These are phyloP conservation scores for Lepus townsendii DNA, from an alignment of 2,797 vertebrate species.

Conservation along the genomic window DNA sequence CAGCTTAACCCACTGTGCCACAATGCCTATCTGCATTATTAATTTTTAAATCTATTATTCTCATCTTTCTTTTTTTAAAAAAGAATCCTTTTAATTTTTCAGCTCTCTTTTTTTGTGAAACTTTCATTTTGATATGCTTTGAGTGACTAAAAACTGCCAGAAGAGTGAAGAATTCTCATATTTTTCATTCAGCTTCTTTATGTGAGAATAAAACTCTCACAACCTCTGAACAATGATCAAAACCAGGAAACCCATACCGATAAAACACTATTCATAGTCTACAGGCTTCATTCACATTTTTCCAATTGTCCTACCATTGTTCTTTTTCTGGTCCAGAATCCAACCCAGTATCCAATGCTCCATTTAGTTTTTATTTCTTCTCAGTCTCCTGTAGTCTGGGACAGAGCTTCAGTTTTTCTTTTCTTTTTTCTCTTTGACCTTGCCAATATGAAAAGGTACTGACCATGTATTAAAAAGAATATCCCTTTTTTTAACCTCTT, in stretches of 20 bases:
- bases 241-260: background rate
- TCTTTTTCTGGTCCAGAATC: background rate
- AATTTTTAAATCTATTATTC: background rate
- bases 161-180: background rate
- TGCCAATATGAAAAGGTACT: background rate
- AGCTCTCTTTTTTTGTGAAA: background rate
- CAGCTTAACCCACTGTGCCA: too few relatives aligned
- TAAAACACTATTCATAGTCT: background rate
- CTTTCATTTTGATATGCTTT: background rate
- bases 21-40: too few relatives aligned
- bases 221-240: background rate
- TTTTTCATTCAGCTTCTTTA: background rate
- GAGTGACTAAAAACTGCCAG: background rate
- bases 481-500: background rate
- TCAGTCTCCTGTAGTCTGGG: background rate
- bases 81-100: background rate
- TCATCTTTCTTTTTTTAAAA: background rate
- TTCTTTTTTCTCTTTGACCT: background rate
- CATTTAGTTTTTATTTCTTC: background rate
- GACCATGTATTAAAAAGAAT: background rate
- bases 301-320: too few relatives aligned
- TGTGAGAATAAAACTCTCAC: background rate
- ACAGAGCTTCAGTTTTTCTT: background rate
- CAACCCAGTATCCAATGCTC: background rate
- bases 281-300: background rate